Evolutionary conservation across 2,888 invertebrate genomes (phyloP).

Genomic region (Lepidochrysops patricia): DNA sequence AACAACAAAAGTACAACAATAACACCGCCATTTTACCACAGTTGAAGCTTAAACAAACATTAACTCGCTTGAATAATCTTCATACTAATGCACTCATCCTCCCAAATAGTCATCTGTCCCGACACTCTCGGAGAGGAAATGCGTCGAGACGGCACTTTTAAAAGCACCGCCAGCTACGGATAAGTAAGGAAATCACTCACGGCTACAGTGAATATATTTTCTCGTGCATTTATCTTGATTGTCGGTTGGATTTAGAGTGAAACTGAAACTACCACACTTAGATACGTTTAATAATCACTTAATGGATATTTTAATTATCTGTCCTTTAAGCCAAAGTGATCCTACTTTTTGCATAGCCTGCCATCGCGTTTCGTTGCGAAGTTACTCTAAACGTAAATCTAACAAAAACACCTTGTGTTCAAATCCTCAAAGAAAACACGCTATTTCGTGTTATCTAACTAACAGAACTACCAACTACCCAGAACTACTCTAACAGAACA

Average conservation of each 20-base stretch:
- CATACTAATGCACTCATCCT: neutral
- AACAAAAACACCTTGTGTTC: no score
- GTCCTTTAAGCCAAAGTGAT: no score
- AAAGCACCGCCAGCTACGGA: neutral
- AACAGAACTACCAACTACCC: no score
- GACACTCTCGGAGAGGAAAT: neutral
- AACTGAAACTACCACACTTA: no score
- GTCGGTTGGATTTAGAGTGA: neutral
- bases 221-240: neutral
- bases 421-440: no score
- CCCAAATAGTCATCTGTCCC: constrained; percentile 1
- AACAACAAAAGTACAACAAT: neutral
- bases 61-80: neutral
- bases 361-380: no score
- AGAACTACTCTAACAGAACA: no score
- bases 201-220: neutral
- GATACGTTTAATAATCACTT: no score
- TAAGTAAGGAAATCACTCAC: constrained; percentile 3
- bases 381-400: no score
- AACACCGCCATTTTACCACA: neutral
- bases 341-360: no score
- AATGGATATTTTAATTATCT: no score
- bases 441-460: no score
- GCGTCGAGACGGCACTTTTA: neutral
- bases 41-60: neutral